Evolutionary conservation across 2,888 invertebrate genomes (phyloP).

Genomic region (Eristalis intricaria): DNA sequence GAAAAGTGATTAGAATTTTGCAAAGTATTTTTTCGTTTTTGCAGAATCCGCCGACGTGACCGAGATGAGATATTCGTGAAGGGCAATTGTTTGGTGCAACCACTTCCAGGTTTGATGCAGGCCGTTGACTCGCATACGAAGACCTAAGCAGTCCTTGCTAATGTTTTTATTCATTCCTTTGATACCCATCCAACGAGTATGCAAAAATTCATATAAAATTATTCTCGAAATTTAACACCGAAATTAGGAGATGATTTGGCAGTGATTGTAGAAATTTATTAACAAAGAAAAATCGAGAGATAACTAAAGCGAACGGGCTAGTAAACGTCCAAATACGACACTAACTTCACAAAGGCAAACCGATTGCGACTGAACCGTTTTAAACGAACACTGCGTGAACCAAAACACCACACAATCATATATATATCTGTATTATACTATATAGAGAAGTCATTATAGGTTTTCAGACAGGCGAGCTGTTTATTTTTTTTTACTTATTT

Average conservation of each 20-base stretch:
- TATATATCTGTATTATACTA: too few relatives aligned
- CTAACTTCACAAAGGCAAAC: slow-evolving; percentile 57
- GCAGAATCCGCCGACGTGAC: slow-evolving; percentile 89
- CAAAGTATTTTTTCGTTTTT: slow-evolving; percentile 68
- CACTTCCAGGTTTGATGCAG: slow-evolving; percentile 97
- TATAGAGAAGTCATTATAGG: slow-evolving; percentile 12
- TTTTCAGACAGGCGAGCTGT: slow-evolving; percentile 30
- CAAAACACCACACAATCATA: too few relatives aligned
- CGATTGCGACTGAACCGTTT: slow-evolving; percentile 48
- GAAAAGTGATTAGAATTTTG: slow-evolving; percentile 50
- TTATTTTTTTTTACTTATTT: slow-evolving; percentile 24
- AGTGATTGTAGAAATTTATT: slow-evolving; percentile 17
- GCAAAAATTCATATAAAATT: slow-evolving; percentile 65
- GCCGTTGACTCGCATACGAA: slow-evolving; percentile 93
- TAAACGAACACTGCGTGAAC: slow-evolving; percentile 31
- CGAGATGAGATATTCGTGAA: slow-evolving; percentile 93
- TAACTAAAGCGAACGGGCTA: slow-evolving; percentile 15
- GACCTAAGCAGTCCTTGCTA: slow-evolving; percentile 86
- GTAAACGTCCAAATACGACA: slow-evolving; percentile 10
- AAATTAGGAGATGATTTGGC: background rate
- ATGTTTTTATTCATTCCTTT: slow-evolving; percentile 78
- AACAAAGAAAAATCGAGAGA: slow-evolving; percentile 23
- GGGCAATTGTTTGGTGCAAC: slow-evolving; percentile 94
- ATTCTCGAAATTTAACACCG: background rate
- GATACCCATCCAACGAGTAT: slow-evolving; percentile 79